Conservation (phyloP, 2,113 vertebrate species). For the Fregata magnificens region DNA sequence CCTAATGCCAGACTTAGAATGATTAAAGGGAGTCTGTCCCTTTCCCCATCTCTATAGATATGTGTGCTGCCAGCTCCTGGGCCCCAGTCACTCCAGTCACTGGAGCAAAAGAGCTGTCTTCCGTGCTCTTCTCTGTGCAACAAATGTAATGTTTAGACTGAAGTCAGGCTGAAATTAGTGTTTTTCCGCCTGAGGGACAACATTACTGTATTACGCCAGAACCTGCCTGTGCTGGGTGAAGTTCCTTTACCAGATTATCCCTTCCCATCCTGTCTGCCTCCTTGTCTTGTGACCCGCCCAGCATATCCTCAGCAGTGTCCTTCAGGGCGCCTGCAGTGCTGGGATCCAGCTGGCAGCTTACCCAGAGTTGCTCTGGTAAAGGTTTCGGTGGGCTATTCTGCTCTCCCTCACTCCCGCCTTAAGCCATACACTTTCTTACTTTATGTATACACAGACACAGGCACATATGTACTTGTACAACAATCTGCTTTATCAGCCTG, state of each 20-base stretch:
- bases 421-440: background rate
- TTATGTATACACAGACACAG: background rate
- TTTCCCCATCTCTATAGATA: background rate
- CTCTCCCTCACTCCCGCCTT: background rate
- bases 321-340: background rate
- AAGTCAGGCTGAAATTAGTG: background rate
- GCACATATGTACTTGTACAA: background rate
- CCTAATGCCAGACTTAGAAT: background rate
- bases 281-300: background rate
- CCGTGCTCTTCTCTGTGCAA: background rate
- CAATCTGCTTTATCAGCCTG: constrained; percentile 17
- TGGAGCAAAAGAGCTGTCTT: background rate
- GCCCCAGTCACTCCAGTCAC: background rate
- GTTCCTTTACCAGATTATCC: background rate
- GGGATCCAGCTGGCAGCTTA: background rate
- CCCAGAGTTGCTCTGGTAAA: background rate
- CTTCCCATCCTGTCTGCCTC: background rate
- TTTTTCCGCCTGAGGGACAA: background rate
- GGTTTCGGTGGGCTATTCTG: background rate
- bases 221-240: background rate
- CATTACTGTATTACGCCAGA: background rate
- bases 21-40: background rate
- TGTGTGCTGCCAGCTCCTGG: background rate
- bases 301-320: background rate
- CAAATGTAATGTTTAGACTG: background rate